Conservation (phyloP, 2,797 vertebrate genomes). For the Otolemur crassicaudatus region DNA sequence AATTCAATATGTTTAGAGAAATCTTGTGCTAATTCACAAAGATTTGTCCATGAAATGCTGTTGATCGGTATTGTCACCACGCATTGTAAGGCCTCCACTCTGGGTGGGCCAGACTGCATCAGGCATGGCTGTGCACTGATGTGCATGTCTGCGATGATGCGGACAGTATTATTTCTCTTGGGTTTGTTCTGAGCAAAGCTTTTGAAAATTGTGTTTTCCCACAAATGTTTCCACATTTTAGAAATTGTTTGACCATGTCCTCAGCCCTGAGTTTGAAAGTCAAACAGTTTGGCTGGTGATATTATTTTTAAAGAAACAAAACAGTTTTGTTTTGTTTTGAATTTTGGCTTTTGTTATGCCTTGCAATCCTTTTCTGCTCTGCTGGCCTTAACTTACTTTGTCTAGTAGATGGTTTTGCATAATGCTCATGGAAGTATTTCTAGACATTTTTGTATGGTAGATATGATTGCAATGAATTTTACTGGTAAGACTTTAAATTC, state of each 20-base stretch:
- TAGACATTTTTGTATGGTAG: slow-evolving; percentile 19
- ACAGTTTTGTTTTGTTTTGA: slow-evolving; percentile 72
- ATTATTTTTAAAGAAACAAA: slow-evolving; percentile 78
- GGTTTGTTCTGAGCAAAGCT: slow-evolving; percentile 65
- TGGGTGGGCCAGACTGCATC: slow-evolving; percentile 57
- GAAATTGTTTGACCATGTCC: slow-evolving; percentile 69
- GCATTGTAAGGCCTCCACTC: neutral
- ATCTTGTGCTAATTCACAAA: slow-evolving; percentile 30
- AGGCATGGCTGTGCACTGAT: neutral
- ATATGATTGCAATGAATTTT: slow-evolving; percentile 37
- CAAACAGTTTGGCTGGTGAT: slow-evolving; percentile 70
- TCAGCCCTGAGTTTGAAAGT: slow-evolving; percentile 73
- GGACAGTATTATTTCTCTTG: slow-evolving; percentile 46
- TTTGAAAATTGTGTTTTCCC: slow-evolving; percentile 73
- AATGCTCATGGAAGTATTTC: slow-evolving; percentile 36
- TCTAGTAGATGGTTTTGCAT: slow-evolving; percentile 29
- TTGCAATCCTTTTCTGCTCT: slow-evolving; percentile 47
- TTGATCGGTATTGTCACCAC: slow-evolving; percentile 54
- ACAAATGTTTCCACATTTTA: slow-evolving; percentile 76
- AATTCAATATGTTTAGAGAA: slow-evolving; percentile 52
- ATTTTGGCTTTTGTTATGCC: slow-evolving; percentile 70
- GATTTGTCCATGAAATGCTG: slow-evolving; percentile 15
- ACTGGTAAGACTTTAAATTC: slow-evolving; percentile 11
- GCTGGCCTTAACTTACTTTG: slow-evolving; percentile 41
- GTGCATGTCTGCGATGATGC: slow-evolving; percentile 17